Evolutionary conservation across 2,113 vertebrate species (phyloP).

Genomic region (Pardalotus punctatus): DNA sequence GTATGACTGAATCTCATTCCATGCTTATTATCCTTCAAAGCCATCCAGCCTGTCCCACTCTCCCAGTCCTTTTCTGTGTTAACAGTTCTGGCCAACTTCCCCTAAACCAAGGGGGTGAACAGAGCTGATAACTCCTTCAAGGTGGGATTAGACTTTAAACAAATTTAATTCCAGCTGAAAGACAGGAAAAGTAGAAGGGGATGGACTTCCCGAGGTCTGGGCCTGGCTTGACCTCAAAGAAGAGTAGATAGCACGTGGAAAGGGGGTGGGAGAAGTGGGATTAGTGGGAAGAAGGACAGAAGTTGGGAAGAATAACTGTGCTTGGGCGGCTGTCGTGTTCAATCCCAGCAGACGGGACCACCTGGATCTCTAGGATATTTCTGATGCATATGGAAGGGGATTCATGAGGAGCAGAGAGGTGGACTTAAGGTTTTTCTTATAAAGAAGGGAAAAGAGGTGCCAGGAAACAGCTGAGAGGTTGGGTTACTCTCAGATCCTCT

Average conservation of each 20-base stretch:
- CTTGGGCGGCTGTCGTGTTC: neutral
- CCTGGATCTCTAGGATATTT: neutral
- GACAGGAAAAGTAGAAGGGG: neutral
- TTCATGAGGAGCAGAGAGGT: neutral
- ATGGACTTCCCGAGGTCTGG: neutral
- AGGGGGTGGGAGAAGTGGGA: neutral
- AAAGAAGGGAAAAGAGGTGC: neutral
- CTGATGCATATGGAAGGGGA: neutral
- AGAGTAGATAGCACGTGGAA: neutral
- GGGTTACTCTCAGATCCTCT: neutral
- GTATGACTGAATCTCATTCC: neutral
- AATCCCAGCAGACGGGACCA: neutral
- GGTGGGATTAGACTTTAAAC: neutral
- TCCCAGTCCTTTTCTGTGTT: neutral
- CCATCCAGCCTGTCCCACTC: neutral
- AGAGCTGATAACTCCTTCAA: neutral
- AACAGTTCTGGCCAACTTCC: neutral
- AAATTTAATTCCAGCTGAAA: neutral
- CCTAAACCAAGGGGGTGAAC: neutral
- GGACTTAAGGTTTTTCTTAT: neutral
- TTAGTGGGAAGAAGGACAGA: neutral
- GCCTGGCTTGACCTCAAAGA: neutral
- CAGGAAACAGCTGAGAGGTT: neutral
- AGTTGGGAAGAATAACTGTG: neutral
- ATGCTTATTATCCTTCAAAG: neutral